Conservation (phyloP, 2,888 invertebrate genomes). For the Cremastinae sp. region DNA sequence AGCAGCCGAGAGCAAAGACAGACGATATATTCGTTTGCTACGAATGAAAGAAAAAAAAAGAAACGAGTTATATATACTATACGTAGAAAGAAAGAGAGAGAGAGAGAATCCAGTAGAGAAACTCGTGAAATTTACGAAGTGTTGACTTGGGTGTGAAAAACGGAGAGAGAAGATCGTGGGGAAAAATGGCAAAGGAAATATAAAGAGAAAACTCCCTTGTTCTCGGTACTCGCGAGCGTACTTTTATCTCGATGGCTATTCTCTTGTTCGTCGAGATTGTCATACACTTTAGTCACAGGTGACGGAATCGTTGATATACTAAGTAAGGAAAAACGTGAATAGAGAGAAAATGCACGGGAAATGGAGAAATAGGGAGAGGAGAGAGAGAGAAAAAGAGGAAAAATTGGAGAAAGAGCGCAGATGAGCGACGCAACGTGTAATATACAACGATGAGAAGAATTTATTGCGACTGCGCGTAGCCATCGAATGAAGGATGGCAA, state of each 20-base stretch:
- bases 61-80: constrained; percentile 7
- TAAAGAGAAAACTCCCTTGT: constrained; percentile 50
- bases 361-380: not conserved
- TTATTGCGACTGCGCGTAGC: not conserved
- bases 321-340: not conserved
- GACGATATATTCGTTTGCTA: not conserved
- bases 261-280: too few relatives aligned
- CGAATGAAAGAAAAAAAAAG: not conserved
- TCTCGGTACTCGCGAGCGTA: constrained; percentile 46
- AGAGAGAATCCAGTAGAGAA: constrained; percentile 5
- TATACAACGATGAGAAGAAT: constrained; percentile 44
- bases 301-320: not conserved
- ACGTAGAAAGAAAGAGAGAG: constrained; percentile 19
- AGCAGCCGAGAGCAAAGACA: constrained; percentile 27
- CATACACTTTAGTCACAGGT: too few relatives aligned
- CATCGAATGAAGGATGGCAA: constrained; percentile 9
- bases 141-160: constrained; percentile 56
- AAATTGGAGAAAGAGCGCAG: constrained; percentile 1
- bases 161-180: constrained; percentile 6
- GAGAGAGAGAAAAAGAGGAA: constrained; percentile 35
- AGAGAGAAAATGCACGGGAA: not conserved
- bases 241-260: not conserved
- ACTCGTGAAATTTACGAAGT: constrained; percentile 62
- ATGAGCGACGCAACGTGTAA: constrained; percentile 24
- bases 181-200: constrained; percentile 38